Evolutionary conservation across 2,113 vertebrate genomes (phyloP), one percentile per base, ranked within the genome.

Genomic region (Rhynchomys soricoides): DNA sequence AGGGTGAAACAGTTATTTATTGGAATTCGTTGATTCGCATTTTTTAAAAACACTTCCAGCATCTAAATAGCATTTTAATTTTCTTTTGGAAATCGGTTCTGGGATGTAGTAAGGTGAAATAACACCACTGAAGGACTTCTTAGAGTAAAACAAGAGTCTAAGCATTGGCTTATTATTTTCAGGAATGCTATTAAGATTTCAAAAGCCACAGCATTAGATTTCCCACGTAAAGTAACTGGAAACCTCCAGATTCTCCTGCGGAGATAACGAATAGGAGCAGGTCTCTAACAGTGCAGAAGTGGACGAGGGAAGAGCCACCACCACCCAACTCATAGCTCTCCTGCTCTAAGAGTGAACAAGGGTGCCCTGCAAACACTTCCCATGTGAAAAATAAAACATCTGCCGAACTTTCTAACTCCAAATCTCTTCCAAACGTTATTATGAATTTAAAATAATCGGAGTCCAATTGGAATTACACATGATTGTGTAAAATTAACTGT

Each of bases 21-120:
- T 97, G 94, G 96, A 98, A 98, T 98, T 98, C 98, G 90, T 98
- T 97, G 87, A 92, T 98, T 96, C 87, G 83, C 70, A 98, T 94
- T 81, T 93, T 86, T 43, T 17, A 86, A 88, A 96, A 92, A 97
- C 74, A 90, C 96, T 88, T 94, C 93, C 0, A 81, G n/a, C 0
- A 94, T 59, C 77, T 81, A 92, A 98, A 89, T 29, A 95, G 1
- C 15, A 91, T 79, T 59, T 97, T 97, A 66, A 45, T 96, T 95
- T 96, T 93, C 86, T 87, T 93, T 83, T 86, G 55, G 40, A 75
- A 97, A 85, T 16, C 97, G 50, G 7, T 92, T 93, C 29, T 74
- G 22, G 6, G 45, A 57, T 48, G n/a, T 29, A 45, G 24, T 59
- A 79, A 57, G 10, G n/a, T 71, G 64, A 79, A 70, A n/a, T 34